Evolutionary conservation across 1,140 invertebrate genomes (phyloP), one percentile per base, ranked within the genome.

Genomic region (Stegodyphus mimosarum): DNA sequence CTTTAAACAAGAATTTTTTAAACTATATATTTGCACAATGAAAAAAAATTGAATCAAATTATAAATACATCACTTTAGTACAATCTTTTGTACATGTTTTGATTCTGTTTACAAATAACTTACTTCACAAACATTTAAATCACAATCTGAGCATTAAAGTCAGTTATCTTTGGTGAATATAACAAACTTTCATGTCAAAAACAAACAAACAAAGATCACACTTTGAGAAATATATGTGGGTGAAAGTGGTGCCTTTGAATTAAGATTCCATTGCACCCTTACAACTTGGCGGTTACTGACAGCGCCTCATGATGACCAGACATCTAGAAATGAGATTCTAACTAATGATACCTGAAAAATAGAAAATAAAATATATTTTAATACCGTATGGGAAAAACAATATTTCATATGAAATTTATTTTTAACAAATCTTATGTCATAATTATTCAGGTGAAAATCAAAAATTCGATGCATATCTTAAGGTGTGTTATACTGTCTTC

Each of bases 61-160:
- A n/a, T 49, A 53, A 80, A 55, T 67, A 71, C 67, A 80, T 48
- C 67, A 80, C 67, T 49, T 60, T 75, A 52, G 77, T 80, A 51
- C 77, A 52, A 48, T 76, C 52, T 6, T 10, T 55, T 73, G 49
- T 74, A 74, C 55, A 74, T 33, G 52, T 73, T 73, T 74, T 66
- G 71, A 74, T 74, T 52, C 55, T 74, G 66, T 83, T 15, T 74
- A 83, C 80, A 83, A 73, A 83, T 83, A 83, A 66, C 69, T 64
- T 83, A 83, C 76, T 79, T 71, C 80, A 83, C 80, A 83, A 67
- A 83, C 80, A 83, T 74, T 64, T 73, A 77, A 83, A 83, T 83
- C 80, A 83, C 80, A 83, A 83, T 74, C 66, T 13, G 51, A 83
- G 63, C 49, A 52, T 49, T 80, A 60, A 52, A 80, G 66, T 71